Evolutionary conservation across 2,113 vertebrate species (phyloP).

Genomic region (Brienomyrus longianalis): DNA sequence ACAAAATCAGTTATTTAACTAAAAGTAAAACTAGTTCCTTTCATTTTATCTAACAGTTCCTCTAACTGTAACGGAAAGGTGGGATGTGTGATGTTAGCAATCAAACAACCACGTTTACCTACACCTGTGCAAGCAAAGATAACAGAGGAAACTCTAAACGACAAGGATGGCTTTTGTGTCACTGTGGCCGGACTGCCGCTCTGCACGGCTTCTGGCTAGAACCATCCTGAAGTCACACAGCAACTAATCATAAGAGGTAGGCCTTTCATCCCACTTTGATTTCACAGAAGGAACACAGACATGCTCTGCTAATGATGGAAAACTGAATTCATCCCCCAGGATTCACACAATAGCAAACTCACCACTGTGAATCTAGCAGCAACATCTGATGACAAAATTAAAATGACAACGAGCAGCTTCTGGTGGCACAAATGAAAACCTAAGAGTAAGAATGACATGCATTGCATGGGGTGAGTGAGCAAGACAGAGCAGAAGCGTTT

Average conservation of each 20-base stretch:
- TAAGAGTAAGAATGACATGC: background rate
- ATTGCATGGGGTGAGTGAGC: background rate
- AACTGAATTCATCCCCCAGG: background rate
- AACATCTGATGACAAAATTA: background rate
- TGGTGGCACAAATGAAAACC: background rate
- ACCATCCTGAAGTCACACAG: background rate
- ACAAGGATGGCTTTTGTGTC: background rate
- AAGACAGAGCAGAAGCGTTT: background rate
- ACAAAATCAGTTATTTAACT: background rate
- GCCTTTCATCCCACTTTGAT: background rate
- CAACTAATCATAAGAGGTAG: background rate
- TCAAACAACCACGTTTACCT: background rate
- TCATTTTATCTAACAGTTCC: background rate
- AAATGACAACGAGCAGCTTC: background rate
- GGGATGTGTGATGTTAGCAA: background rate
- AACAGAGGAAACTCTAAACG: background rate
- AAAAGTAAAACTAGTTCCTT: constrained; percentile 4
- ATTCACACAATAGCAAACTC: background rate
- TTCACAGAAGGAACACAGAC: background rate
- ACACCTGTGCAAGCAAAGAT: constrained; percentile 14
- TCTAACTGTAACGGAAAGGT: constrained; percentile 13
- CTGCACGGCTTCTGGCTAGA: background rate
- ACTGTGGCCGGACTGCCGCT: background rate
- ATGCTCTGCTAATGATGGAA: background rate
- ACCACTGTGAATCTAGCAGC: background rate